Conservation (phyloP, 2,888 invertebrate genomes). For the Melanophora roralis region DNA sequence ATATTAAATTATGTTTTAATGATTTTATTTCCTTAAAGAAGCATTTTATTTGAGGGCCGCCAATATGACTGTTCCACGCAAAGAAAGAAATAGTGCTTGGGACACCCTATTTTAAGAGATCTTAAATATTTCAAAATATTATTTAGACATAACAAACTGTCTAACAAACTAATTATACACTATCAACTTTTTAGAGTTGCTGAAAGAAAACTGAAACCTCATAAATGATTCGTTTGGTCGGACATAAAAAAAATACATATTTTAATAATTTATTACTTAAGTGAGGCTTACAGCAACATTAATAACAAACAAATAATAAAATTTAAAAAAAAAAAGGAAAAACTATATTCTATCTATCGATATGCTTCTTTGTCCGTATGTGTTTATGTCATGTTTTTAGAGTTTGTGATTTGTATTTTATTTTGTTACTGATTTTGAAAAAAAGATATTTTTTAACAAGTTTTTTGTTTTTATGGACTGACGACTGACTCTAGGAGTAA, state of each 20-base stretch:
- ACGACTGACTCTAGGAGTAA: neutral
- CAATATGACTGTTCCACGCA: too few species aligned
- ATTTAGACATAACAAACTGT: neutral
- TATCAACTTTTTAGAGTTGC: too few species aligned
- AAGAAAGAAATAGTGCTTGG: too few species aligned
- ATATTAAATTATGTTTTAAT: too few species aligned
- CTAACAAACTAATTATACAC: too few species aligned
- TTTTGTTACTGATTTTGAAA: constrained; percentile 31
- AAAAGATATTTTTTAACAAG: constrained; percentile 34
- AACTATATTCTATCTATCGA: constrained; percentile 12
- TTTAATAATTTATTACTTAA: constrained; percentile 60
- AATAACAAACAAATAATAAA: constrained; percentile 42
- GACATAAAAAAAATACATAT: constrained; percentile 41
- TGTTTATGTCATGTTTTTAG: constrained; percentile 54
- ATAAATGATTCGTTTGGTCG: constrained; percentile 43
- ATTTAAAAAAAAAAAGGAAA: too few species aligned
- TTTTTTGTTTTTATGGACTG: constrained; percentile 10
- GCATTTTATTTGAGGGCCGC: too few species aligned
- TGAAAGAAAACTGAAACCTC: constrained; percentile 16
- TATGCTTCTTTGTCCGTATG: constrained; percentile 48
- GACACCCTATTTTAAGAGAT: too few species aligned
- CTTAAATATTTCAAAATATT: too few species aligned
- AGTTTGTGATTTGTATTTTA: constrained; percentile 53
- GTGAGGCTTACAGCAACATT: constrained; percentile 48
- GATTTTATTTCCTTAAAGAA: too few species aligned